Evolutionary conservation across 2,113 vertebrate species (phyloP).

Genomic region (Poicephalus gulielmi): DNA sequence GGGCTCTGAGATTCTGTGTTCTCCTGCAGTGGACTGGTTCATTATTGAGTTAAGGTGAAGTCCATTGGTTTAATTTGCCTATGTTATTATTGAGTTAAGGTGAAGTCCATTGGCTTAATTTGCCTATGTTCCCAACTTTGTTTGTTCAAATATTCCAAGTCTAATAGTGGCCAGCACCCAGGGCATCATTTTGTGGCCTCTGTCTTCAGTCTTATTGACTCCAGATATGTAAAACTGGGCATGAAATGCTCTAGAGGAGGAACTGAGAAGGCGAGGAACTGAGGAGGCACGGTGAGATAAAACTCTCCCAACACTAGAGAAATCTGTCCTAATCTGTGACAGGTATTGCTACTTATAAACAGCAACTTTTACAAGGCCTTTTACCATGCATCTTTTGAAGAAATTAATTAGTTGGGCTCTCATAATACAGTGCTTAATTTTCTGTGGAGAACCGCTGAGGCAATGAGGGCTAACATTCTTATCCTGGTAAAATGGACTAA

Average conservation of each 20-base stretch:
- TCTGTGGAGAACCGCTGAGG: not conserved
- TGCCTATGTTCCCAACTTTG: not conserved
- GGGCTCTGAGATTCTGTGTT: not conserved
- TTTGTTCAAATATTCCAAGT: rapidly evolving
- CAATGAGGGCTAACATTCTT: not conserved
- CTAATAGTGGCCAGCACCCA: not conserved
- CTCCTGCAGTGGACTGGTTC: rapidly evolving
- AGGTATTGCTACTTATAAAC: not conserved
- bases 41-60: not conserved
- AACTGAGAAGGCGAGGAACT: not conserved
- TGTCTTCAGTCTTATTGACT: not conserved
- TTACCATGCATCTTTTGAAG: not conserved
- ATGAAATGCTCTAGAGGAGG: not conserved
- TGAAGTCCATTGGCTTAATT: not conserved
- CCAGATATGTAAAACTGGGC: not conserved
- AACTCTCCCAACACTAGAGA: rapidly evolving
- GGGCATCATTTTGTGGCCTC: not conserved
- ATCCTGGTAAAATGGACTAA: not conserved
- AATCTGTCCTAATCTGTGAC: not conserved
- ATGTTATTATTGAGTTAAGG: not conserved
- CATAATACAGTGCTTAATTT: not conserved
- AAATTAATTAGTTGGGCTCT: not conserved
- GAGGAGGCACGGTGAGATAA: not conserved
- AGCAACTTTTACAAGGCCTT: not conserved
- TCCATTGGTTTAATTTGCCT: not conserved